Percentiles rank a stretch among this genome's conserved stretches.
Evolutionary conservation across 2,888 invertebrate genomes (phyloP).

Genomic region (Galerucella nymphaeae): DNA sequence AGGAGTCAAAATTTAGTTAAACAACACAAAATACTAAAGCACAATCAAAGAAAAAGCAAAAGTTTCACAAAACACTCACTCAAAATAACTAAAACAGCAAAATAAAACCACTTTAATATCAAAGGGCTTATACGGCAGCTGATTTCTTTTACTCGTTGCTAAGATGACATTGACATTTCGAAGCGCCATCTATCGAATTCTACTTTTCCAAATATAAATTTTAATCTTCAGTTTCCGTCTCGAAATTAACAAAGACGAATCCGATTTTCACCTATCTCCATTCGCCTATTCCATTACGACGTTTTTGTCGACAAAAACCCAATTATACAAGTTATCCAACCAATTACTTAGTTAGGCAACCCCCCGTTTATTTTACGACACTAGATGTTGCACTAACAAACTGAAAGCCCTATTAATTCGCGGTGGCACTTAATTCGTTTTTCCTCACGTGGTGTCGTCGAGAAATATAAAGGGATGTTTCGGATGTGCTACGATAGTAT

Average conservation of each 20-base stretch:
- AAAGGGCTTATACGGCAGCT: no score
- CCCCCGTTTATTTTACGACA: slow-evolving; percentile 52
- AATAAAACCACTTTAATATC: no score
- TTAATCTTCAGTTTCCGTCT: slow-evolving; percentile 22
- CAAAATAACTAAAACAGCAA: no score
- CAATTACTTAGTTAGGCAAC: slow-evolving; percentile 52
- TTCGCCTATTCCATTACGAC: slow-evolving; percentile 43
- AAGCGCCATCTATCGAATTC: no score
- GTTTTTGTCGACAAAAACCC: slow-evolving; percentile 53
- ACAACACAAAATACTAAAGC: no score
- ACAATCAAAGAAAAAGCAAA: no score
- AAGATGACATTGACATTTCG: no score
- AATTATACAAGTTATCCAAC: slow-evolving; percentile 56
- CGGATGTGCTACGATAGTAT: no score
- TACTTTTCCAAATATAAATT: no score
- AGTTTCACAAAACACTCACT: no score
- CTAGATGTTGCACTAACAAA: slow-evolving; percentile 38
- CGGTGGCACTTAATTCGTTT: slow-evolving; percentile 32
- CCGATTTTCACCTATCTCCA: slow-evolving; percentile 32
- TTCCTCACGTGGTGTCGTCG: slow-evolving; percentile 26
- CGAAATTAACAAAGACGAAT: slow-evolving; percentile 32
- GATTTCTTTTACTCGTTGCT: no score
- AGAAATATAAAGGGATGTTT: slow-evolving; percentile 25
- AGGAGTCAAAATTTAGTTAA: no score
- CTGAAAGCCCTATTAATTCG: slow-evolving; percentile 32